These are phyloP conservation scores for Bombus pascuorum DNA, from an alignment of 1,140 invertebrate genomes.

Conservation along the genomic window DNA sequence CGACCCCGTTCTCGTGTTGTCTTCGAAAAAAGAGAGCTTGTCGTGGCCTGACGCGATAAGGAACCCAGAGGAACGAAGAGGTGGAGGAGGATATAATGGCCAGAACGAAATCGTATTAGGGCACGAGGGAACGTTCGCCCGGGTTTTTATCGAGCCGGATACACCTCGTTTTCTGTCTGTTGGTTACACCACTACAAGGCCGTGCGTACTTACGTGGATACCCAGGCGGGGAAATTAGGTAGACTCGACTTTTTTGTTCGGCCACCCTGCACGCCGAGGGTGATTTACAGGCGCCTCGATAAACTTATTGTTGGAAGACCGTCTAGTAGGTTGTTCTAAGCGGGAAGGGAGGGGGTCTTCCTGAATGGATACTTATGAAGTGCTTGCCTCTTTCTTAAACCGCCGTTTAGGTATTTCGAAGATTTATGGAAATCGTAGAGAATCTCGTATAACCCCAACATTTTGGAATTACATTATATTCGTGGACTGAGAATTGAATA, in stretches of 20 bases:
- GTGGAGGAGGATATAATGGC: conserved; percentile 71
- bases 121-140: conserved; percentile 70
- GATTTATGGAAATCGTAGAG: conserved; percentile 18
- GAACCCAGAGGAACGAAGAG: conserved; percentile 27
- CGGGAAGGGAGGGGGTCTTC: not conserved
- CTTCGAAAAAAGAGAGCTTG: conserved; percentile 66
- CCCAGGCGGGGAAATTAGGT: conserved; percentile 32
- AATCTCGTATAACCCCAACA: not conserved
- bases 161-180: conserved; percentile 61
- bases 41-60: conserved; percentile 73
- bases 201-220: not conserved
- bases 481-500: not conserved
- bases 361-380: conserved; percentile 1
- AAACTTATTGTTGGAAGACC: conserved; percentile 17
- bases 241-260: conserved; percentile 17
- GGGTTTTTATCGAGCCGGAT: conserved; percentile 75
- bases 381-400: not conserved
- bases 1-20: conserved; percentile 30
- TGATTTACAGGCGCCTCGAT: conserved; percentile 27
- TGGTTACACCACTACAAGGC: conserved; percentile 21
- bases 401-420: not conserved
- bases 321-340: not conserved
- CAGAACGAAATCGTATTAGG: conserved; percentile 79
- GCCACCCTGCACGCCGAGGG: conserved; percentile 33
- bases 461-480: not conserved